These are phyloP conservation scores for Cosmorhoe ocellata DNA, from an alignment of 2,888 invertebrate species.

Conservation along the genomic window DNA sequence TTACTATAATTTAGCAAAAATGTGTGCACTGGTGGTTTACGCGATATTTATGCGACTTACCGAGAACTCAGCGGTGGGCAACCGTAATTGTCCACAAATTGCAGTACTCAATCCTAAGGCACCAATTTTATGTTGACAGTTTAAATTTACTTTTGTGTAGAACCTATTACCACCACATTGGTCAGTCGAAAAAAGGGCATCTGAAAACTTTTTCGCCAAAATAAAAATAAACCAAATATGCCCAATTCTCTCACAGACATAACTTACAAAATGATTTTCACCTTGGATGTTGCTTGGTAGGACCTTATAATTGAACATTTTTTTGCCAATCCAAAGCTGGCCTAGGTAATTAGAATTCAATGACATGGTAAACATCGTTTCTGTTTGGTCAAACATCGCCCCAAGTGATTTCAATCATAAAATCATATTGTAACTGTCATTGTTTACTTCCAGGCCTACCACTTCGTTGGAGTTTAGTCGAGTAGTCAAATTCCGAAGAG, in stretches of 20 bases:
- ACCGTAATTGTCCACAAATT: constrained; percentile 54
- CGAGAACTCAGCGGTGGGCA: constrained; percentile 50
- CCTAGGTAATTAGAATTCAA: constrained; percentile 16
- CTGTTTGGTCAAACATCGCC: constrained; percentile 7
- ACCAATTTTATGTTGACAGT: constrained; percentile 45
- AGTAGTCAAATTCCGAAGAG: background rate
- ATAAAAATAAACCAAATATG: no score
- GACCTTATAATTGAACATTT: no score
- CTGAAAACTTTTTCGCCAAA: no score
- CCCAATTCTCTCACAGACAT: no score
- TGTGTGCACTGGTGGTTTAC: constrained; percentile 26
- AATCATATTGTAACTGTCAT: constrained; percentile 4
- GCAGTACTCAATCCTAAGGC: constrained; percentile 40
- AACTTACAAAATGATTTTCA: no score
- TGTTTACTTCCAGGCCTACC: background rate
- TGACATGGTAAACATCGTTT: constrained; percentile 6
- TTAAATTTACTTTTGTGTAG: constrained; percentile 27
- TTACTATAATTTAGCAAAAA: background rate
- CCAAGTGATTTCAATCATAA: constrained; percentile 14
- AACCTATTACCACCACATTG: no score
- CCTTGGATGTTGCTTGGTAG: no score
- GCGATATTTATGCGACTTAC: constrained; percentile 58
- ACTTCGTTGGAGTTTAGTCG: background rate
- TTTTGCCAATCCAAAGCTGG: no score
- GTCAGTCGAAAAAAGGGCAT: no score